Base-by-base conservation (phyloP, 2,113 vertebrate genomes). In the Lipotes vexillifer region DNA sequence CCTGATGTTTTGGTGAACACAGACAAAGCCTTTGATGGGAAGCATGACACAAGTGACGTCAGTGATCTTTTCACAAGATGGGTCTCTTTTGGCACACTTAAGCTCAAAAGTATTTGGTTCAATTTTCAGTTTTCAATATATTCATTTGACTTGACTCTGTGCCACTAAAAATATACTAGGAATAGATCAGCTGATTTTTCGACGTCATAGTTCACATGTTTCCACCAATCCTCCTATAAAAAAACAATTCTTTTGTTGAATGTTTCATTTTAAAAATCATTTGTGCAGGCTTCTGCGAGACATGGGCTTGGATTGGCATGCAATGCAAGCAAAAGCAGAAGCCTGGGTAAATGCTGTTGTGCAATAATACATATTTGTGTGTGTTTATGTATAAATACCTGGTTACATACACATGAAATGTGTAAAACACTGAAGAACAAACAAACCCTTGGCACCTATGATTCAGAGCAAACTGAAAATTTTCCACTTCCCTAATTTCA, bases 401-500 rank as follows among this genome's bases (percentile, higher is more conserved):
- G 11, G 65, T 29, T 92, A 63, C 52, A 11, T 65, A 33, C 27
- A 31, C n/a, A 68, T 66, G 57, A 21, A 57, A 93, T 18, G 13
- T 59, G 18, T 82, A 75, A 82, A 57, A 92, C 68, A 55, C 5
- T 77, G 10, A 91, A 61, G 27, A 52, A 31, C 38, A 77, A 85
- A 91, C 49, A 74, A 61, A 81, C 29, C 21, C 44, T 72, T 93
- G 66, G 77, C 77, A 68, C 18, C 68, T 75, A 29, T n/a, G 13
- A 55, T 74, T 83, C 55, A 77, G 49, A 66, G 27, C 14, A 88
- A 93, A 13, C 18, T 49, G 25, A 93, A 93, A 29, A 25, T 10
- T 74, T 77, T 93, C 85, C 85, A 81, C 36, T 46, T 88, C 36
- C 57, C 92, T 88, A 27, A 82, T 95, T 92, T 82, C 75, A 88